phyloP scores from a whole-genome alignment of 2,113 vertebrate genomes.

The Grammomys surdaster region DNA sequence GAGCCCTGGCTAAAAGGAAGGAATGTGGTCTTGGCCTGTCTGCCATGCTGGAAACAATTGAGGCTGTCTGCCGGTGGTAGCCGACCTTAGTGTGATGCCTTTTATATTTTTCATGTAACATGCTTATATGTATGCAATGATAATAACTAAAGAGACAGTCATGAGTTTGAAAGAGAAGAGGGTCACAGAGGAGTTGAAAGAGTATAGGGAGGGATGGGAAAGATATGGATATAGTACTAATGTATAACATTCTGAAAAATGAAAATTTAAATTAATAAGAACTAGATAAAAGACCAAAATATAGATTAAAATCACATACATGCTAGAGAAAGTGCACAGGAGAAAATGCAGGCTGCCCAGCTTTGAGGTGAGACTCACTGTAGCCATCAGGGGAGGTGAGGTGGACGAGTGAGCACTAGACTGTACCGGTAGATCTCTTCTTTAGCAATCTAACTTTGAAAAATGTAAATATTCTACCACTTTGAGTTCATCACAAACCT shows the following conservation, averaged over 20 bases:
- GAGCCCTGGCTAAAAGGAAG: too few relatives aligned
- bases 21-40: too few relatives aligned
- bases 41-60: too few relatives aligned
- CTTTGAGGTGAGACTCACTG: background rate
- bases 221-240: background rate
- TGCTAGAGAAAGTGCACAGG: background rate
- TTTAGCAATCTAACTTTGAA: background rate
- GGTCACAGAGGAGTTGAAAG: background rate
- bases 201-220: background rate
- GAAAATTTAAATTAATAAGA: background rate
- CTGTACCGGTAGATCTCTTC: background rate
- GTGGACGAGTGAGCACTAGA: background rate
- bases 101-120: too few relatives aligned
- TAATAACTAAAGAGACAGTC: background rate
- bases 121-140: background rate
- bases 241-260: background rate
- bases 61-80: too few relatives aligned
- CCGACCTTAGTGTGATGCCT: too few relatives aligned
- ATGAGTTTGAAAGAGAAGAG: background rate
- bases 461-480: background rate
- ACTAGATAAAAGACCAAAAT: too few relatives aligned
- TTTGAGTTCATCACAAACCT: background rate
- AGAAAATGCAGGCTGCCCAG: background rate
- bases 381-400: background rate
- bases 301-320: background rate